Conservation (phyloP, 2,797 vertebrate species). For the Peromyscus nudipes region DNA sequence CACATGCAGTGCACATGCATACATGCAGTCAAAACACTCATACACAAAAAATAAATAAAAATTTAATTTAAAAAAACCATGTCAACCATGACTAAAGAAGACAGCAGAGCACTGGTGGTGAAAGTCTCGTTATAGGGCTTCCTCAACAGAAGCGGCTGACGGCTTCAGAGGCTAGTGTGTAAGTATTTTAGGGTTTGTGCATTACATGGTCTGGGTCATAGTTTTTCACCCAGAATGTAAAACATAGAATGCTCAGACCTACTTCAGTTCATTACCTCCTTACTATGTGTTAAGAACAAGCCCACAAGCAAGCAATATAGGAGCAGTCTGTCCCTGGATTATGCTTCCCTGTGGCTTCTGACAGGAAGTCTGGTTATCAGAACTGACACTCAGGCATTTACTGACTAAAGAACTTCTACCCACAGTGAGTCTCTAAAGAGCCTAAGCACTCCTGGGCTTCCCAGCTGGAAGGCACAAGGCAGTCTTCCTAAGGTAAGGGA, state of each 20-base stretch:
- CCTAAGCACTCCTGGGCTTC: neutral
- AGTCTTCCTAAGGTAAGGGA: neutral
- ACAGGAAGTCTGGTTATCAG: neutral
- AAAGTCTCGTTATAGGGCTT: neutral
- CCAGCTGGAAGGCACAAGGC: no score
- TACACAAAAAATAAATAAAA: neutral
- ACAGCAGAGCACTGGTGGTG: neutral
- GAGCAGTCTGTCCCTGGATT: neutral
- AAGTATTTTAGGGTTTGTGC: neutral
- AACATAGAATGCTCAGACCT: slow-evolving; percentile 17
- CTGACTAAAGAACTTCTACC: neutral
- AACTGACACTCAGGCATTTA: neutral
- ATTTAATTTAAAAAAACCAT: neutral
- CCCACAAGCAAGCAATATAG: neutral
- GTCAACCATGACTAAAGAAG: slow-evolving; percentile 21
- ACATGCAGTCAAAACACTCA: neutral
- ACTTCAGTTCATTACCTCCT: neutral
- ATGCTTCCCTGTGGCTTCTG: neutral
- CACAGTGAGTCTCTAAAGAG: neutral
- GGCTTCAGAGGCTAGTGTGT: neutral
- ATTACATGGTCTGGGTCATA: neutral
- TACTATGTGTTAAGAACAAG: neutral
- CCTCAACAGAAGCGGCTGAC: slow-evolving; percentile 19
- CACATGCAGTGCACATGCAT: neutral
- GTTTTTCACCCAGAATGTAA: slow-evolving; percentile 20